phyloP scores from a whole-genome alignment of 2,113 vertebrate species.

The Grammomys dolichurus region DNA sequence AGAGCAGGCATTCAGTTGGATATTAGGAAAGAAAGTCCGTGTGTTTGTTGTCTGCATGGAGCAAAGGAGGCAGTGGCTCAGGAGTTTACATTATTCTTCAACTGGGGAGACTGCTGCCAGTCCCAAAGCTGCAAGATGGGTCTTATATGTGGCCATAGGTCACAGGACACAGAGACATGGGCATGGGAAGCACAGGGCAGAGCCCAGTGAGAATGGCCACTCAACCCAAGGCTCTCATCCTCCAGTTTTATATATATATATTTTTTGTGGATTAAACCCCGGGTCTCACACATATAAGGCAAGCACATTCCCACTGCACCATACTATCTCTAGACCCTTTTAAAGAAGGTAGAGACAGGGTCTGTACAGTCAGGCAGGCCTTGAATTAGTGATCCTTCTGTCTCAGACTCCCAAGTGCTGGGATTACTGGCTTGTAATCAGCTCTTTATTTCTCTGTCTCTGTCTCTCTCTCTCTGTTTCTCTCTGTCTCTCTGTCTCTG shows the following conservation, averaged over 20 bases:
- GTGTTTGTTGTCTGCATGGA: rapidly evolving
- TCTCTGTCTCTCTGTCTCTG: no score
- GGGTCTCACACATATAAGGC: not conserved
- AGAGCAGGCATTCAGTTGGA: not conserved
- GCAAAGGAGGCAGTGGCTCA: rapidly evolving
- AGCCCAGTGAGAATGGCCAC: not conserved
- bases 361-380: not conserved
- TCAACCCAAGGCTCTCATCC: not conserved
- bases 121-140: not conserved
- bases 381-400: not conserved
- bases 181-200: not conserved
- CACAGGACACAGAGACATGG: not conserved
- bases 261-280: not conserved
- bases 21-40: not conserved
- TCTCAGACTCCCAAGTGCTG: not conserved
- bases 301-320: not conserved
- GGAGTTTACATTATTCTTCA: not conserved
- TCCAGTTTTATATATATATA: not conserved
- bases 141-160: not conserved
- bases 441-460: no score
- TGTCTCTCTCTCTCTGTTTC: not conserved
- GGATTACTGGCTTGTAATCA: not conserved
- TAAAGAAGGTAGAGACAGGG: not conserved
- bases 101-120: not conserved
- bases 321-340: not conserved